Percentiles rank a stretch among this genome's conserved stretches.
These are phyloP conservation scores for Phallusia fumigata DNA, from an alignment of 23 tunicate genomes.

Conservation along the genomic window DNA sequence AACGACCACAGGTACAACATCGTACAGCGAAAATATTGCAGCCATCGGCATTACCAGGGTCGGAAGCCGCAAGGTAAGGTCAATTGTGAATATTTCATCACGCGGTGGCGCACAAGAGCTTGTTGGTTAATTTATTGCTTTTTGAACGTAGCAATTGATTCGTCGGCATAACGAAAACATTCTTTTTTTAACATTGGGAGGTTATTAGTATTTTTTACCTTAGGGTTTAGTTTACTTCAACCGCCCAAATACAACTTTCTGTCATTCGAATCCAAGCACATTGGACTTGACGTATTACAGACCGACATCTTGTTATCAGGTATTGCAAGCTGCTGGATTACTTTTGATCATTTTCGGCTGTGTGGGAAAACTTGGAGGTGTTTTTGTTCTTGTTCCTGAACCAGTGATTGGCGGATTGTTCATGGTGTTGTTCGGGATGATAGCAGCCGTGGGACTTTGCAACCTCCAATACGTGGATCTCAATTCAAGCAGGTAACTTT, in stretches of 20 bases:
- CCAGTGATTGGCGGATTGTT: constrained; percentile 93
- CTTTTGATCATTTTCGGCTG: constrained; percentile 53
- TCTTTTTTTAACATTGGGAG: no score
- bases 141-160: no score
- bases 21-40: constrained; percentile 87
- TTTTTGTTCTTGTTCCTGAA: constrained; percentile 83
- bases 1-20: constrained; percentile 81
- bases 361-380: constrained; percentile 71
- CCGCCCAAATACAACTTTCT: no score
- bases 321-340: constrained; percentile 75
- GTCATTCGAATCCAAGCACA: no score
- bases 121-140: no score
- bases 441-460: constrained; percentile 75
- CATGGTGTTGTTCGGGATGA: constrained; percentile 83
- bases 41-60: constrained; percentile 84
- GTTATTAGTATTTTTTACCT: no score
- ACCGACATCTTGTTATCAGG: no score
- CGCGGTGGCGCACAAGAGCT: no score
- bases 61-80: constrained; percentile 79
- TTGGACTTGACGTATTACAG: no score
- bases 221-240: no score
- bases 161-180: no score
- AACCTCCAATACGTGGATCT: constrained; percentile 80
- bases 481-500: constrained; percentile 65
- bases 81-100: not conserved